phyloP scores from a whole-genome alignment of 1,140 invertebrate genomes.

The Panagrolaimus sp. region DNA sequence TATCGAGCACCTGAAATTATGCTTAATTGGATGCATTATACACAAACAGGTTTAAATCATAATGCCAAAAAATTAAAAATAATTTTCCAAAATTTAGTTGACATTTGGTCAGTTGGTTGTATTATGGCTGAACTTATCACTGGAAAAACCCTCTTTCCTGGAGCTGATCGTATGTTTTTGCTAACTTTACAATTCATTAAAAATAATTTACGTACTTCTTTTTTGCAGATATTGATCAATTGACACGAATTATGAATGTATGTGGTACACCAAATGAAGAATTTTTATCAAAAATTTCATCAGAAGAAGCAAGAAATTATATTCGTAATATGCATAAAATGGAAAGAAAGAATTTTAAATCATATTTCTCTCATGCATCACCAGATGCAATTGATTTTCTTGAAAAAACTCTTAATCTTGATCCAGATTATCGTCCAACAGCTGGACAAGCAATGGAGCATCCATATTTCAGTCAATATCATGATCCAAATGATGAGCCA shows the following conservation, averaged over 20 bases:
- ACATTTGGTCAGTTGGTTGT: constrained; percentile 97
- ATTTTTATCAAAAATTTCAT: constrained; percentile 77
- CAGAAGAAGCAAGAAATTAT: constrained; percentile 86
- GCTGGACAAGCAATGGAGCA: constrained; percentile 57
- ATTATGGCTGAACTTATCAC: constrained; percentile 95
- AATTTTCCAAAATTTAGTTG: constrained; percentile 72
- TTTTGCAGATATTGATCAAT: constrained; percentile 78
- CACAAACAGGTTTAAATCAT: constrained; percentile 74
- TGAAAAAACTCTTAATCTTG: constrained; percentile 63
- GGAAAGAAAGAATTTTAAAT: constrained; percentile 80
- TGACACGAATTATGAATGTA: constrained; percentile 78
- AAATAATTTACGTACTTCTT: constrained; percentile 8
- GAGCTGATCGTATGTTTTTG: constrained; percentile 90
- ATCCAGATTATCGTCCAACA: constrained; percentile 37
- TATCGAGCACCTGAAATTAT: constrained; percentile 87
- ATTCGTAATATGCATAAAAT: constrained; percentile 81
- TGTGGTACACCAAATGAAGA: constrained; percentile 77
- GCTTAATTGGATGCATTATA: constrained; percentile 99
- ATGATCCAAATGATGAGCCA: constrained; percentile 58
- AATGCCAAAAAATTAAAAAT: neutral
- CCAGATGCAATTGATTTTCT: constrained; percentile 86
- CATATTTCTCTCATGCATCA: constrained; percentile 84
- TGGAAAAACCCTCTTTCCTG: constrained; percentile 89
- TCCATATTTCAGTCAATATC: constrained; percentile 53
- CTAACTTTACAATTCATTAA: neutral